Conservation (phyloP, 2,797 vertebrate species). For the Megalops cyprinoides region DNA sequence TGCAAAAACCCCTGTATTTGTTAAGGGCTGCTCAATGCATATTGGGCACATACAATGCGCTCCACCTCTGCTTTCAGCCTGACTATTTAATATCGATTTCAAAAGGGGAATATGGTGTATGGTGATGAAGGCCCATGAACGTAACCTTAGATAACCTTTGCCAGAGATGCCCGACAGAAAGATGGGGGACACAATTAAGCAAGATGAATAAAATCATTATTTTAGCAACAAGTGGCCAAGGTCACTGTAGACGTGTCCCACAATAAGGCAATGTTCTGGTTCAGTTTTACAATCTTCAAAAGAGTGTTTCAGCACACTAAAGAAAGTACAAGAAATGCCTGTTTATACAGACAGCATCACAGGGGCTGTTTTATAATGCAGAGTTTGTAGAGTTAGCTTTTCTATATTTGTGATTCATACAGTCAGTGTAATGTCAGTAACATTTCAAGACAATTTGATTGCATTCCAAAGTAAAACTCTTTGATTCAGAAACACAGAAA, state of each 20-base stretch:
- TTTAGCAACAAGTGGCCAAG: background rate
- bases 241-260: background rate
- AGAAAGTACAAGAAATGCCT: no score
- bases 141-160: no score
- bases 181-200: background rate
- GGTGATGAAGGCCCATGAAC: background rate
- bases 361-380: no score
- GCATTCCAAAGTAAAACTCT: no score
- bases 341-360: no score
- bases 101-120: background rate
- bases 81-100: background rate
- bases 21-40: background rate
- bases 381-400: no score
- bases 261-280: background rate
- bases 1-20: background rate
- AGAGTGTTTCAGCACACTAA: background rate
- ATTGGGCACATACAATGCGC: background rate
- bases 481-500: no score
- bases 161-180: background rate
- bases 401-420: no score
- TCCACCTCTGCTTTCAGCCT: no score
- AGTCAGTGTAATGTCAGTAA: no score
- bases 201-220: background rate
- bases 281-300: background rate
- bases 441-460: no score